These are phyloP conservation scores for Epinephelus fuscoguttatus DNA, from an alignment of 2,113 vertebrate genomes.

Conservation along the genomic window DNA sequence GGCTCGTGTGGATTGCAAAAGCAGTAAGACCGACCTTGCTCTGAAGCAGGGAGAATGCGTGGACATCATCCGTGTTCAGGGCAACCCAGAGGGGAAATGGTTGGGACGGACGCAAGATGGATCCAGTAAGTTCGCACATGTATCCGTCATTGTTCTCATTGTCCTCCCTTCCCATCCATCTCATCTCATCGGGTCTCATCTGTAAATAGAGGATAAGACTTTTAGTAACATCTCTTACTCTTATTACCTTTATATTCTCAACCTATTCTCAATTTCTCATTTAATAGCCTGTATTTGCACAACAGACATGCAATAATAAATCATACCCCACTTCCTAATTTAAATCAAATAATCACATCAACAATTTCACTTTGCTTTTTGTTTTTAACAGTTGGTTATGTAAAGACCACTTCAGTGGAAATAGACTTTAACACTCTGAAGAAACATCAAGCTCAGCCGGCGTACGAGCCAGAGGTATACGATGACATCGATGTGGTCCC, in stretches of 20 bases:
- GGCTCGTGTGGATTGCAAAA: slow-evolving; percentile 86
- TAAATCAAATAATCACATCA: background rate
- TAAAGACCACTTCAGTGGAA: slow-evolving; percentile 91
- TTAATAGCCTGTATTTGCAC: background rate
- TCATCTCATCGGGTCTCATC: background rate
- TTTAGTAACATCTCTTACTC: background rate
- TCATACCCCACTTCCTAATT: background rate
- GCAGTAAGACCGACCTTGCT: slow-evolving; percentile 89
- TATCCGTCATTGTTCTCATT: background rate
- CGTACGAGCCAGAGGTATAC: slow-evolving; percentile 88
- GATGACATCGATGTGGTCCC: slow-evolving; percentile 91
- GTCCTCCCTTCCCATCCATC: too few species aligned
- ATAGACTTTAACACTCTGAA: slow-evolving; percentile 92
- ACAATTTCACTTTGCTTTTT: background rate
- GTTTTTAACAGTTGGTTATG: slow-evolving; percentile 89
- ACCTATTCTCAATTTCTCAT: background rate
- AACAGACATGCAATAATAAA: background rate
- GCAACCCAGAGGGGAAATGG: slow-evolving; percentile 97
- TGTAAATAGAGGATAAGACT: background rate
- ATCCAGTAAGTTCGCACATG: slow-evolving; percentile 84
- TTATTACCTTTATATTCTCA: background rate
- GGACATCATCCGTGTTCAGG: slow-evolving; percentile 92
- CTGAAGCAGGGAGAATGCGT: slow-evolving; percentile 90
- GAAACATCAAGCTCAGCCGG: slow-evolving; percentile 43
- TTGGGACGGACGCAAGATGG: slow-evolving; percentile 88